Evolutionary conservation across 2,888 invertebrate genomes (phyloP), one percentile per base, ranked within the genome.

Genomic region (Caenorhabditis uteleia): DNA sequence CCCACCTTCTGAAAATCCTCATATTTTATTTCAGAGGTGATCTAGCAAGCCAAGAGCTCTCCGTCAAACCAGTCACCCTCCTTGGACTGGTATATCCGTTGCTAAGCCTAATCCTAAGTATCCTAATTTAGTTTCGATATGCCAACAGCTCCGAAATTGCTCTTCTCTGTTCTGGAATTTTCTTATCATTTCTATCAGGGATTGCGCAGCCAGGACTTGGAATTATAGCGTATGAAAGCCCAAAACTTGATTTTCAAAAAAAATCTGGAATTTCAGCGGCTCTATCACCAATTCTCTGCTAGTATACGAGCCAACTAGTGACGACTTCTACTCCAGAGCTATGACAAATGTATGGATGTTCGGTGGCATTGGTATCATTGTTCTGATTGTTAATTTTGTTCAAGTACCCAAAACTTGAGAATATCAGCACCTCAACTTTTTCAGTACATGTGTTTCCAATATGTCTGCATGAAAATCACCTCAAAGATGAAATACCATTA

Each of bases 271-370:
- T 34, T 66, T 39, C 31, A 65, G 61, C 23, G 77, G 77, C 38
- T 68, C 75, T 10, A 46, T 78, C 44, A 68, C 73, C 40, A 75
- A 78, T 42, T 70, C 66, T 7, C 55, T 78, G 12, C 59, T 78
- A 23, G 68, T 74, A 2, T 47, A 65, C 16, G 40, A 54, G 7
- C 70, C 69, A 20, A 55, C 39, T 31, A 65, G 58, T 8, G 49
- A 65, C 10, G 57, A 74, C 29, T 78, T 78, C 46, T 49, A 65
- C 16, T 42, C 31, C n/a, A 49, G 60, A 16, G 71, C 70, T 2
- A 73, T 70, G 59, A 61, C 66, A 21, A 71, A 75, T 49, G 77
- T 78, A 10, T 78, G 75, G 42, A 78, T 78, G 20, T 78, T 77
- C 54, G 46, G 75, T 21, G 77, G 75, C 4, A 55, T 78, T 46